These are phyloP conservation scores for Dicerorhinus sumatrensis DNA, from an alignment of 2,113 vertebrate species.

Conservation along the genomic window DNA sequence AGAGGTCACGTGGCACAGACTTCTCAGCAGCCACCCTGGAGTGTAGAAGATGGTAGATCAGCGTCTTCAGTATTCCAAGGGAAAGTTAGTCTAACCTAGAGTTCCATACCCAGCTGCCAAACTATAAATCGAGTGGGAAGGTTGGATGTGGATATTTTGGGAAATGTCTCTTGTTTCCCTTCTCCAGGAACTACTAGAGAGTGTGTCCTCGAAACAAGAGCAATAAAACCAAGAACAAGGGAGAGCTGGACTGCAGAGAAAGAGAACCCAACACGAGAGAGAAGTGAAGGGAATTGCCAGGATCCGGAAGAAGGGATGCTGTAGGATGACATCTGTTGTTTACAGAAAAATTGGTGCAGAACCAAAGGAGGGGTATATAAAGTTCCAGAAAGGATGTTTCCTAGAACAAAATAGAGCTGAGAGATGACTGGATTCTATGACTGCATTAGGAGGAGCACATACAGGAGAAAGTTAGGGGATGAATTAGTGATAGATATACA, in stretches of 20 bases:
- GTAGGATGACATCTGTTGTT: neutral
- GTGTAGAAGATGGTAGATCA: fast-evolving
- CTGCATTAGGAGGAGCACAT: fast-evolving
- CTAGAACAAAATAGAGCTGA: neutral
- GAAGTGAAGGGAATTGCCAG: neutral
- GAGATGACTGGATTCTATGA: neutral
- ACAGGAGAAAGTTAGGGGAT: neutral
- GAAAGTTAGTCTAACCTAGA: neutral
- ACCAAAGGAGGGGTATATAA: neutral
- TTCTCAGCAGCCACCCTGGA: neutral
- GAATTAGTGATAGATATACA: neutral
- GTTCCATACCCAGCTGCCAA: neutral
- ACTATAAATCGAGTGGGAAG: no score
- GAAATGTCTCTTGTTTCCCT: neutral
- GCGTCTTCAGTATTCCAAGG: neutral
- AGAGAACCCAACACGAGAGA: neutral
- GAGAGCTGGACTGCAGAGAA: neutral
- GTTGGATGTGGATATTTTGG: neutral
- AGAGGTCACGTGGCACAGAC: fast-evolving
- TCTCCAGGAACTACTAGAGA: neutral
- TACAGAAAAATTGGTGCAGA: neutral
- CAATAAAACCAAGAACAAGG: neutral
- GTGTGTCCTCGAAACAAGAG: neutral
- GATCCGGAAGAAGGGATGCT: neutral
- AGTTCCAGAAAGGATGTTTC: neutral